Evolutionary conservation across 2,113 vertebrate genomes (phyloP), one percentile per base, ranked within the genome.

Genomic region (Caloenas nicobarica): DNA sequence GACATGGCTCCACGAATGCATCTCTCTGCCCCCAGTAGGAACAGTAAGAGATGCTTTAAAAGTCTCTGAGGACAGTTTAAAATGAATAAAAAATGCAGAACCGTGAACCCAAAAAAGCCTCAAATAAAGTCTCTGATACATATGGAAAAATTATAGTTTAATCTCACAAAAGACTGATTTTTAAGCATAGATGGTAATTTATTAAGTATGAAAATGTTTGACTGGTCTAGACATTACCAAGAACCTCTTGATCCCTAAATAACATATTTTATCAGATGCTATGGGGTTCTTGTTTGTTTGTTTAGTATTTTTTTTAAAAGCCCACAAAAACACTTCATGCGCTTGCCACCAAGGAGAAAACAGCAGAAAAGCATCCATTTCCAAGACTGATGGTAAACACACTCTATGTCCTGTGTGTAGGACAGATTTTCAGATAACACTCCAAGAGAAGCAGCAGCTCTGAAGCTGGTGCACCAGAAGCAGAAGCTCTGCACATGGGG

Each of bases 41-140:
- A 95, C 56, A 77, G 79, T 42, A 61, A 58, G 57, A 65, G 36
- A 80, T 29, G n/a, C 69, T 89, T 89, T 95, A 84, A 81, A 92
- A 69, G 42, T 51, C 70, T 79, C 80, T 36, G 28, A 74, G 81
- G 81, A 86, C 68, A 83, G 66, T 48, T 92, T 70, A 84, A 85
- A 81, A 86, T 17, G 26, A 80, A 80, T 80, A 9, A 72, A 82
- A 93, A 88, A 81, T 10, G 29, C 40, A 74, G 40, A 82, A 82
- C 16, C 34, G 56, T 46, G 73, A 85, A 81, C 13, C 3, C 38
- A 58, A 73, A 70, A 58, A 16, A 21, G 5, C n/a, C 68, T 61
- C 8, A 68, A 44, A 73, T 69, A 46, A 40, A 50, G 57, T 56
- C 28, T 42, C 56, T 64, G 61, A 83, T 53, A 71, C 11, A 83